Evolutionary conservation across 2,113 vertebrate genomes (phyloP).

Genomic region (Orcinus orca): DNA sequence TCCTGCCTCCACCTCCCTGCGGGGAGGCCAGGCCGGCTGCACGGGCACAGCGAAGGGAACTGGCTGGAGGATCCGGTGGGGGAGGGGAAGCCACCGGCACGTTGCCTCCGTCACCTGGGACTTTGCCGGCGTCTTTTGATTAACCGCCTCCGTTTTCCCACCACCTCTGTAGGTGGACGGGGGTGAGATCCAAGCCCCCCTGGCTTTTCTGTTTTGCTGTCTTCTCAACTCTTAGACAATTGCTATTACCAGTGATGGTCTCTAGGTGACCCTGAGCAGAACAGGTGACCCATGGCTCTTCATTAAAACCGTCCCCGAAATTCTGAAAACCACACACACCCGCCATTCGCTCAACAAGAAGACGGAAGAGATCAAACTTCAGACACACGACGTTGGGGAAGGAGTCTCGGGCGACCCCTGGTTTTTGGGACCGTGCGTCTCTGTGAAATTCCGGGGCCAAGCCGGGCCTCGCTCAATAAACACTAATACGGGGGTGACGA

Average conservation of each 20-base stretch:
- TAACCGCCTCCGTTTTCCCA: fast-evolving
- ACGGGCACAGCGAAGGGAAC: fast-evolving
- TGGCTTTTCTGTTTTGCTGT: neutral
- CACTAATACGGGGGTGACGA: neutral
- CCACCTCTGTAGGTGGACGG: fast-evolving
- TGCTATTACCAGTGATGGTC: neutral
- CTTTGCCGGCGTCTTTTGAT: neutral
- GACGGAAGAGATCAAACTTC: neutral
- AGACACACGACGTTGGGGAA: fast-evolving
- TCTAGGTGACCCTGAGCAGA: neutral
- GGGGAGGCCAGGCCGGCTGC: neutral
- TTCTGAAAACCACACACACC: neutral
- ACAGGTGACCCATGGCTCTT: neutral
- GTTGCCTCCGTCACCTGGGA: neutral
- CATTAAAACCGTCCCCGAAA: neutral
- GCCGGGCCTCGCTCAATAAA: conserved; percentile 15
- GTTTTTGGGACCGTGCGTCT: neutral
- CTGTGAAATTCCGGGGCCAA: conserved; percentile 27
- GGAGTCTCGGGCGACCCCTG: fast-evolving
- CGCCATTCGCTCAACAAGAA: neutral
- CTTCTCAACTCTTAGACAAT: neutral
- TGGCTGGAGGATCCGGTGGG: neutral
- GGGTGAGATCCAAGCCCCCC: fast-evolving
- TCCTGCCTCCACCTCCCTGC: fast-evolving
- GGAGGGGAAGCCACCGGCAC: fast-evolving